Percentiles rank a stretch among this genome's conserved stretches.
Conservation (phyloP, 2,797 vertebrate species). For the Paratrypauchen microcephalus region DNA sequence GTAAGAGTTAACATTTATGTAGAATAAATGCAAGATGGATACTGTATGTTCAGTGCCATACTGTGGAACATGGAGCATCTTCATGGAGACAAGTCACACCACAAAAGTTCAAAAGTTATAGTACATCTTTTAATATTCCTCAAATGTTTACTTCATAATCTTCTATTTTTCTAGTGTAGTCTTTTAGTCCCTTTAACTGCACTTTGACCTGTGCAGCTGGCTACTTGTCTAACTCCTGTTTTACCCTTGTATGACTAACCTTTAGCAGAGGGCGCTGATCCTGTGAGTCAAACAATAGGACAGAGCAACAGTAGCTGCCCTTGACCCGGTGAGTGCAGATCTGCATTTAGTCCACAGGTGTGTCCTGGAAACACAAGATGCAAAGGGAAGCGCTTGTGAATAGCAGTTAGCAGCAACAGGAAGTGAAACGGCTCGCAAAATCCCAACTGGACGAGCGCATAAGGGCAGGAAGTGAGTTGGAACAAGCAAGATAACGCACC, state of each 20-base stretch:
- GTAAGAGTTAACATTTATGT: too few relatives aligned
- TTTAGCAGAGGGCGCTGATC: constrained; percentile 34
- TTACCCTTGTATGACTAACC: constrained; percentile 13
- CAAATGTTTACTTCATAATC: too few relatives aligned
- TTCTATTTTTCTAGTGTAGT: too few relatives aligned
- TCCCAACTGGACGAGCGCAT: constrained; percentile 8
- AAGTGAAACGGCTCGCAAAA: constrained; percentile 42
- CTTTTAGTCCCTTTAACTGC: not conserved
- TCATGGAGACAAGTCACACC: too few relatives aligned
- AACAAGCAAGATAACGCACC: constrained; percentile 32
- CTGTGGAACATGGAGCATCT: too few relatives aligned
- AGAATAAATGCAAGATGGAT: too few relatives aligned
- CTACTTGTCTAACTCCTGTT: not conserved
- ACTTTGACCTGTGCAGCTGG: not conserved
- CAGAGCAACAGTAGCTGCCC: constrained; percentile 39
- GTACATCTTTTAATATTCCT: too few relatives aligned
- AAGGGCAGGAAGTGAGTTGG: constrained; percentile 56
- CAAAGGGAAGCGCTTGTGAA: constrained; percentile 69
- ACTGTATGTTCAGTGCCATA: too few relatives aligned
- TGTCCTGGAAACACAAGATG: constrained; percentile 63
- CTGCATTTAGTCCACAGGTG: constrained; percentile 65
- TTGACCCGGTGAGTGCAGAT: constrained; percentile 41
- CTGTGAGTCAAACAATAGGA: constrained; percentile 27
- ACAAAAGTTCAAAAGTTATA: too few relatives aligned
- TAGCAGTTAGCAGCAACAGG: constrained; percentile 59